Conservation (phyloP, 2,888 invertebrate species). For the Eumacrocentrus americanus region DNA sequence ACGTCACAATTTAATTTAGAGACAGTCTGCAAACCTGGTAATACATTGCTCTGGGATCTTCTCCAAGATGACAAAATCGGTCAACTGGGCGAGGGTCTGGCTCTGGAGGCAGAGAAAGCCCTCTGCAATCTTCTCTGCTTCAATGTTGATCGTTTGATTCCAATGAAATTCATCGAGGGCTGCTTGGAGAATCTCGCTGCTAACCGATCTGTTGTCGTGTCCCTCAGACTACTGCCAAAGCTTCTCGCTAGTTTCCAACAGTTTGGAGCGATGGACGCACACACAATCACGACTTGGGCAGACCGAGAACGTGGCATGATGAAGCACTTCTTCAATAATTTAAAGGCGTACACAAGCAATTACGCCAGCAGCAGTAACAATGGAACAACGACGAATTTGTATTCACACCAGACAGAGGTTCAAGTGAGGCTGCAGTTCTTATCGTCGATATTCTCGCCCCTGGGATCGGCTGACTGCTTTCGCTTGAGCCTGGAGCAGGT, state of each 20-base stretch:
- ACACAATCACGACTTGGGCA: slow-evolving; percentile 88
- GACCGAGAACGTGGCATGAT: slow-evolving; percentile 92
- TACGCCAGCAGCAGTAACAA: slow-evolving; percentile 44
- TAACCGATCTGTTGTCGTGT: slow-evolving; percentile 89
- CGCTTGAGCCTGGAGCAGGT: slow-evolving; percentile 86
- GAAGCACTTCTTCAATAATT: slow-evolving; percentile 87
- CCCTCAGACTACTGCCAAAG: slow-evolving; percentile 86
- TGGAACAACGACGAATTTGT: slow-evolving; percentile 59
- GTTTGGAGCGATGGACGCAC: slow-evolving; percentile 84
- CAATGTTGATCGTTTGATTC: slow-evolving; percentile 85
- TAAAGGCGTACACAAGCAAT: slow-evolving; percentile 73
- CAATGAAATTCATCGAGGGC: slow-evolving; percentile 94
- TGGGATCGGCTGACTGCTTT: slow-evolving; percentile 89
- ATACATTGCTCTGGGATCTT: slow-evolving; percentile 92
- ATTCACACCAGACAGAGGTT: slow-evolving; percentile 84
- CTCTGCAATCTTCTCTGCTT: slow-evolving; percentile 88
- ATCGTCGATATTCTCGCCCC: slow-evolving; percentile 87
- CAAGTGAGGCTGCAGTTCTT: slow-evolving; percentile 91
- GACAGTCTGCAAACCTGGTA: slow-evolving; percentile 88
- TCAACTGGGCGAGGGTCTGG: slow-evolving; percentile 87
- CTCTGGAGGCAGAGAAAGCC: slow-evolving; percentile 92
- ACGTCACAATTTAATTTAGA: slow-evolving; percentile 66
- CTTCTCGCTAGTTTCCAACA: slow-evolving; percentile 90
- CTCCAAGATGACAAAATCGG: slow-evolving; percentile 89
- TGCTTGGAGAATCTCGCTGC: slow-evolving; percentile 88